Conservation (phyloP, 2,888 invertebrate species). For the Drosophila paramelanica region DNA sequence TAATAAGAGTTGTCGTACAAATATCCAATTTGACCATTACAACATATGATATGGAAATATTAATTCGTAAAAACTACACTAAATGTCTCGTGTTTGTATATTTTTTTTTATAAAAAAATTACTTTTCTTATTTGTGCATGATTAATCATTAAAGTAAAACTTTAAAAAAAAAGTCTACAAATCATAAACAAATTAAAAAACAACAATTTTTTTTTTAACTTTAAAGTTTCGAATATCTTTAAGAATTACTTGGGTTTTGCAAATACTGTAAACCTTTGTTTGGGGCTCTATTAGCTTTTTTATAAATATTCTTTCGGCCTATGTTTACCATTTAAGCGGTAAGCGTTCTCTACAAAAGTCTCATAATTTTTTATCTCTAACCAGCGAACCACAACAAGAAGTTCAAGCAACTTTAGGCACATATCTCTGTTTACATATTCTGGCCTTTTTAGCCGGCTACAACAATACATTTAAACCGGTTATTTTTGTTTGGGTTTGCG, state of each 20-base stretch:
- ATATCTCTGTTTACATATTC: conserved; percentile 30
- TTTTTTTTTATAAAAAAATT: too few species aligned
- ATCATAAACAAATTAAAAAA: too few species aligned
- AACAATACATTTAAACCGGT: conserved; percentile 52
- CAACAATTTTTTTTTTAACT: too few species aligned
- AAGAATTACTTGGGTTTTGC: too few species aligned
- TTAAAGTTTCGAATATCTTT: too few species aligned
- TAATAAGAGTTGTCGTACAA: not conserved
- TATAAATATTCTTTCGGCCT: not conserved
- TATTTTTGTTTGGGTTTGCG: conserved; percentile 54
- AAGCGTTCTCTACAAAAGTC: too few species aligned
- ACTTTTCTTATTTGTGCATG: too few species aligned
- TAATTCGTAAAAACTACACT: too few species aligned
- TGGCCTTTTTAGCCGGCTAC: conserved; percentile 16
- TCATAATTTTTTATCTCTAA: not conserved
- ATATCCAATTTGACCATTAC: not conserved
- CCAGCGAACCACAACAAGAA: conserved; percentile 14
- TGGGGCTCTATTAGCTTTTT: not conserved
- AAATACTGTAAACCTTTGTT: not conserved
- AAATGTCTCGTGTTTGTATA: too few species aligned
- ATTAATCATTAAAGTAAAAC: too few species aligned
- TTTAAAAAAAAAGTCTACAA: too few species aligned
- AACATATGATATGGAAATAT: too few species aligned
- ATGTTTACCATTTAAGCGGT: conserved; percentile 1
- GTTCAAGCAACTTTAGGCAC: conserved; percentile 24